phyloP scores from a whole-genome alignment of 2,888 invertebrate species.

The Eurois occulta region DNA sequence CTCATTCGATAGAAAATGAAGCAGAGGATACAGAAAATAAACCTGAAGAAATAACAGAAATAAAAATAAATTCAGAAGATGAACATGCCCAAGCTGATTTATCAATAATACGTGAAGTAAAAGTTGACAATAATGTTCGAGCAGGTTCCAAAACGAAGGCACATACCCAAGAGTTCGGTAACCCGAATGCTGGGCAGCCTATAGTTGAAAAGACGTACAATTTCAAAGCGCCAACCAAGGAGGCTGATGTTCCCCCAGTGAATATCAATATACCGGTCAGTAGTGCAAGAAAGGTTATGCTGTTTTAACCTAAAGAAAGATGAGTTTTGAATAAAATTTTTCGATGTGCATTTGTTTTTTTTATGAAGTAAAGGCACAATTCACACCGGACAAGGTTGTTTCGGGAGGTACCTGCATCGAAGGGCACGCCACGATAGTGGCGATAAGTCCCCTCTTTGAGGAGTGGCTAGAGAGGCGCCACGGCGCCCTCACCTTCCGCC shows the following conservation, averaged over 20 bases:
- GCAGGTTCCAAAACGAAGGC: not conserved
- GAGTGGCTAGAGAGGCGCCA: no score
- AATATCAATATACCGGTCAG: not conserved
- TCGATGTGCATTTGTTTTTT: not conserved
- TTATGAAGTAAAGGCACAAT: not conserved
- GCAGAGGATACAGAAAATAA: not conserved
- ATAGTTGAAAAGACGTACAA: slow-evolving; percentile 38
- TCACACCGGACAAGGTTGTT: no score
- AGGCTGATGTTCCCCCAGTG: not conserved
- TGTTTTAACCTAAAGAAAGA: not conserved
- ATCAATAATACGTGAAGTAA: not conserved
- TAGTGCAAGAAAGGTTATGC: slow-evolving; percentile 35
- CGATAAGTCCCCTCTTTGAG: no score
- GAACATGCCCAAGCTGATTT: not conserved
- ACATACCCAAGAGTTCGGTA: slow-evolving; percentile 35
- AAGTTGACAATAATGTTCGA: not conserved
- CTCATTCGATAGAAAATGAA: not conserved
- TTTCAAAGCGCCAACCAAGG: not conserved
- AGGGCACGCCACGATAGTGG: no score
- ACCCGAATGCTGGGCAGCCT: not conserved
- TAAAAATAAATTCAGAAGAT: not conserved
- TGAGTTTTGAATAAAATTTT: slow-evolving; percentile 9
- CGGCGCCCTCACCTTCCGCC: no score
- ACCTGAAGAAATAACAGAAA: not conserved
- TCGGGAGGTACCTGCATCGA: no score